Base-by-base conservation (phyloP, 2,113 vertebrate genomes). In the Brachyhypopomus gauderio region DNA sequence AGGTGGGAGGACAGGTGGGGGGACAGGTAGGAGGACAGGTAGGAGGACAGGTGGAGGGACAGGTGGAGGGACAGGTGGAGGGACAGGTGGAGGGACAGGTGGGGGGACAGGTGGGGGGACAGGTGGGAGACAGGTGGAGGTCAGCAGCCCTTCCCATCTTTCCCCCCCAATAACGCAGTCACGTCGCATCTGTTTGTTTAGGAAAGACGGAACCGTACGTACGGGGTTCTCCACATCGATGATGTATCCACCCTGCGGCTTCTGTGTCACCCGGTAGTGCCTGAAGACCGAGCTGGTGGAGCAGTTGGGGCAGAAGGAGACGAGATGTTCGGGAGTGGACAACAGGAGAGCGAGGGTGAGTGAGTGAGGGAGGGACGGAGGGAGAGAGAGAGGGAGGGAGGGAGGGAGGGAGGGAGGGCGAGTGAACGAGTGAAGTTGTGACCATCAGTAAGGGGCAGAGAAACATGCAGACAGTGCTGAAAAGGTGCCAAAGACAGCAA, bases 151-250 rank as follows among this genome's bases (percentile, higher is more conserved):
- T 56, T 19, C 5, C 7, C 58, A 12, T 63, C 1, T 20, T 48
- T 60, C 25, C 25, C 20, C 72, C 25, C 25, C 20, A 4, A 6
- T 59, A 63, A 41, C 19, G n/a, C 60, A 45, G 66, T 30, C 52
- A 30, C 27, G 27, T 55, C 45, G 22, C 14, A 19, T 58, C 41
- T 12, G 59, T 36, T 36, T 38, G 41, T 64, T 20, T 22, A n/a
- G 36, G 38, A 2, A 11, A 72, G 17, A 73, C 20, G 20, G n/a
- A 36, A 5, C 25, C 55, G 4, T 5, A 88, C 95, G 93, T 91
- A 96, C 95, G 81, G 93, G 95, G 20, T 93, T 91, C 84, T 97
- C 95, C 38, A 96, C 90, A 11, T 96, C 94, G 23, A 96, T 94
- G 77, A 96, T 76, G 45, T 95, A 96, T 16, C 91, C 93, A 2